Evolutionary conservation across 2,113 vertebrate genomes (phyloP).

Genomic region (Corapipo altera): DNA sequence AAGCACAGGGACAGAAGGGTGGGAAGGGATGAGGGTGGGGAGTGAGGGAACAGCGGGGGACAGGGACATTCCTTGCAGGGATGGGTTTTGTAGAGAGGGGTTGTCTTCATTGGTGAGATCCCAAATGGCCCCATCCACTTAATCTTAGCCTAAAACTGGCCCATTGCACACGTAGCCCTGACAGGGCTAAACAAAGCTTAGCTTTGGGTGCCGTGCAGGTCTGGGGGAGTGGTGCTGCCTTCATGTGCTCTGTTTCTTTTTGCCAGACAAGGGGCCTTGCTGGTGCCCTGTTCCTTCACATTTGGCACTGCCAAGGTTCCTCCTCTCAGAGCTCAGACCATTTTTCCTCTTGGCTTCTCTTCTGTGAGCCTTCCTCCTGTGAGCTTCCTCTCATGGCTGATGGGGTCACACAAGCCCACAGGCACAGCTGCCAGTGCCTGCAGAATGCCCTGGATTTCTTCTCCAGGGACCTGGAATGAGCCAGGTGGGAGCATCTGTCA

Average conservation of each 20-base stretch:
- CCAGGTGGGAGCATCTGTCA: neutral
- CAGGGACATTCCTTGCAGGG: neutral
- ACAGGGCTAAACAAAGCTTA: neutral
- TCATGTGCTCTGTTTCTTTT: neutral
- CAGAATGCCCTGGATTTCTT: neutral
- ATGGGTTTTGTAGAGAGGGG: neutral
- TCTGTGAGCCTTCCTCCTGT: neutral
- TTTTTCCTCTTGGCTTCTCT: neutral
- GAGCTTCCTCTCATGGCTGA: neutral
- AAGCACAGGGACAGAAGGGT: neutral
- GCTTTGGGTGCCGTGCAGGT: neutral
- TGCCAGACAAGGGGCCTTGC: neutral
- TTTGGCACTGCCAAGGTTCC: neutral
- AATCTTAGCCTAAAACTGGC: neutral
- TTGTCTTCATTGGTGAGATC: neutral
- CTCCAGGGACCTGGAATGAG: rapidly evolving
- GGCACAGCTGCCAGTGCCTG: neutral
- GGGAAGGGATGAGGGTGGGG: rapidly evolving
- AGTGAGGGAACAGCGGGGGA: neutral
- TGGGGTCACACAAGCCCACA: neutral
- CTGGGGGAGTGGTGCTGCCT: neutral
- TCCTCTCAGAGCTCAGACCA: neutral
- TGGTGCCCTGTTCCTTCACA: neutral
- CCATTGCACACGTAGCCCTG: rapidly evolving
- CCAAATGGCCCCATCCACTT: neutral